A percentile compares a stretch with the other conserved stretches of the same genome.
These are phyloP conservation scores for Lycocerus yunnanus DNA, from an alignment of 2,888 invertebrate species.

Conservation along the genomic window DNA sequence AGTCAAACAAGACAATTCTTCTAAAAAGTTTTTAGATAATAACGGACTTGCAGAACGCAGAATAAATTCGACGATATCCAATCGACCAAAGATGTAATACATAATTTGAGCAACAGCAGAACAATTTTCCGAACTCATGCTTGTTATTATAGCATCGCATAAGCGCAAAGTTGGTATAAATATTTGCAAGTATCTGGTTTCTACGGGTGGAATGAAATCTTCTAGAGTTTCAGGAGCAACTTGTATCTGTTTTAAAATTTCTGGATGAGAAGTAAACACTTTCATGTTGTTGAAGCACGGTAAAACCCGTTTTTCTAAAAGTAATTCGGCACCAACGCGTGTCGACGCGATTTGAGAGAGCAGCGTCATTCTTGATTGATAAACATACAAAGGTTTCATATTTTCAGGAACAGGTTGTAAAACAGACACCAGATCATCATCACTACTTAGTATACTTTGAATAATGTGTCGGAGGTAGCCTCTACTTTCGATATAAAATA, in stretches of 20 bases:
- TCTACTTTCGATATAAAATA: conserved; percentile 63
- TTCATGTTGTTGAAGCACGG: conserved; percentile 69
- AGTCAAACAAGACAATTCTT: conserved; percentile 78
- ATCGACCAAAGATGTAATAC: conserved; percentile 78
- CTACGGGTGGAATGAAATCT: conserved; percentile 65
- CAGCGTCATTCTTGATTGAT: conserved; percentile 85
- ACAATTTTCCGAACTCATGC: conserved; percentile 82
- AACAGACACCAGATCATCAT: conserved; percentile 69
- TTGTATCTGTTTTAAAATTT: conserved; percentile 55
- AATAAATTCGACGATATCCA: conserved; percentile 79
- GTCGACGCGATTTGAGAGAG: conserved; percentile 72
- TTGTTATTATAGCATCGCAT: conserved; percentile 80
- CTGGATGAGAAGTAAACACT: conserved; percentile 76
- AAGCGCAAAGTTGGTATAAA: conserved; percentile 80
- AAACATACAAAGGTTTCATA: conserved; percentile 79
- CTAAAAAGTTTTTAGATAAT: conserved; percentile 68
- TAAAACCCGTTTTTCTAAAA: conserved; percentile 65
- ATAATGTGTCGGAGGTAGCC: conserved; percentile 84
- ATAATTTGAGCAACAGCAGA: conserved; percentile 81
- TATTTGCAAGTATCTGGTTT: conserved; percentile 79
- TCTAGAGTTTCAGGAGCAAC: conserved; percentile 43
- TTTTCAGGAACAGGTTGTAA: conserved; percentile 69
- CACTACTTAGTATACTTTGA: conserved; percentile 77
- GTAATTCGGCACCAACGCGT: conserved; percentile 67
- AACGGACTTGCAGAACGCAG: conserved; percentile 71